A percentile compares a stretch with the other conserved stretches of the same genome.
Evolutionary conservation across 2,888 invertebrate genomes (phyloP).

Genomic region (Aquatica leii): DNA sequence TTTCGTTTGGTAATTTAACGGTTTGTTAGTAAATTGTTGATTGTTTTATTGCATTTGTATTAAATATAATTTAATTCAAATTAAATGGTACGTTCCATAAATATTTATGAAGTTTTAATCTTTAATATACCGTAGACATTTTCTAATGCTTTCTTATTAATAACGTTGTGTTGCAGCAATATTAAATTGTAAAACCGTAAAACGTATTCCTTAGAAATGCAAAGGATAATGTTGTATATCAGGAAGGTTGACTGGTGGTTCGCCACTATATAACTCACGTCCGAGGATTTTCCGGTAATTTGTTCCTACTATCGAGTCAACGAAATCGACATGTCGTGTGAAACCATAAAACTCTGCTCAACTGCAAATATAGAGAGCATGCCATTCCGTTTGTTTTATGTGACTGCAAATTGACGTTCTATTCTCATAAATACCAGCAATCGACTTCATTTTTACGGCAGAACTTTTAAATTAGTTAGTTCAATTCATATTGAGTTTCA

Average conservation of each 20-base stretch:
- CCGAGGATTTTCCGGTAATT: constrained; percentile 51
- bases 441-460: constrained; percentile 13
- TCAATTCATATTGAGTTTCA: constrained; percentile 5
- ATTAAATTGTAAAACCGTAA: background rate
- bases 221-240: constrained; percentile 34
- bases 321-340: constrained; percentile 46
- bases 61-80: too few species aligned
- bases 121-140: too few species aligned
- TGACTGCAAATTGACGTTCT: constrained; percentile 35
- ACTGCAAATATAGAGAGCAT: constrained; percentile 44
- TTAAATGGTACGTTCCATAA: too few species aligned
- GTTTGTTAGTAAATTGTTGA: too few species aligned
- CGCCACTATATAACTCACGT: constrained; percentile 49
- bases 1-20: too few species aligned
- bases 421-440: constrained; percentile 1
- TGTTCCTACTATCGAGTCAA: constrained; percentile 49
- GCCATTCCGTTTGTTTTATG: constrained; percentile 36
- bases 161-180: too few species aligned
- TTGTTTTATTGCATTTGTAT: too few species aligned
- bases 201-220: constrained; percentile 14
- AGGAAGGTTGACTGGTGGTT: constrained; percentile 42
- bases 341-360: constrained; percentile 45
- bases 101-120: too few species aligned
- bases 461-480: constrained; percentile 17
- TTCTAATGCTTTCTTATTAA: too few species aligned